These are phyloP conservation scores for Brenthis daphne DNA, from an alignment of 2,888 invertebrate genomes.

Conservation along the genomic window DNA sequence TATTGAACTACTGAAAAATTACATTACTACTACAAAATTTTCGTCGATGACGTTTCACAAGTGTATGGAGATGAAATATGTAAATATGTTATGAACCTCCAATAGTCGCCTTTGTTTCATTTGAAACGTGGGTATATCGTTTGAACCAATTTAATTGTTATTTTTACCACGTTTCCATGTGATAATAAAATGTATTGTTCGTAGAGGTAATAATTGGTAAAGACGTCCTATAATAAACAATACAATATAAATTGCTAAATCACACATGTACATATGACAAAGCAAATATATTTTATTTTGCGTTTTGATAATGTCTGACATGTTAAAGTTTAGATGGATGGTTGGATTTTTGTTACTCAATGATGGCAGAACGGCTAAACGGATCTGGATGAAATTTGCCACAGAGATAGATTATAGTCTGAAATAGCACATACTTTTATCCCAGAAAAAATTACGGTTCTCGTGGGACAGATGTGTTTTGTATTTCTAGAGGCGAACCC, in stretches of 20 bases:
- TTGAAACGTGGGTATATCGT: constrained; percentile 28
- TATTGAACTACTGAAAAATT: too few species aligned
- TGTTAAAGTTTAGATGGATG: too few species aligned
- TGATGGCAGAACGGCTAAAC: too few species aligned
- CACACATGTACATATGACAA: neutral
- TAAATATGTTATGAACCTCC: constrained; percentile 18
- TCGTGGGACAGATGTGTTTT: too few species aligned
- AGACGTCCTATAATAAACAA: neutral
- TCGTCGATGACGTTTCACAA: constrained; percentile 1
- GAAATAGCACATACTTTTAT: too few species aligned
- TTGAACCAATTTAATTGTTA: constrained; percentile 25
- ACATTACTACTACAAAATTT: too few species aligned
- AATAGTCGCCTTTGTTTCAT: constrained; percentile 26
- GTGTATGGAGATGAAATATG: constrained; percentile 14
- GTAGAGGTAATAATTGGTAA: neutral
- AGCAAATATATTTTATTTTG: neutral
- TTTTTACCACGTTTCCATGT: constrained; percentile 6
- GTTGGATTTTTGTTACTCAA: too few species aligned
- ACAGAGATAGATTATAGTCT: too few species aligned
- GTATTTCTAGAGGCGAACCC: too few species aligned
- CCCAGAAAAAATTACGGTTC: too few species aligned
- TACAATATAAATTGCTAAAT: neutral
- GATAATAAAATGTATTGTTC: neutral
- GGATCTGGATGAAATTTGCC: too few species aligned
- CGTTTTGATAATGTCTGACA: too few species aligned